These are phyloP conservation scores for Natator depressus DNA, from an alignment of 2,113 vertebrate species.

Conservation along the genomic window DNA sequence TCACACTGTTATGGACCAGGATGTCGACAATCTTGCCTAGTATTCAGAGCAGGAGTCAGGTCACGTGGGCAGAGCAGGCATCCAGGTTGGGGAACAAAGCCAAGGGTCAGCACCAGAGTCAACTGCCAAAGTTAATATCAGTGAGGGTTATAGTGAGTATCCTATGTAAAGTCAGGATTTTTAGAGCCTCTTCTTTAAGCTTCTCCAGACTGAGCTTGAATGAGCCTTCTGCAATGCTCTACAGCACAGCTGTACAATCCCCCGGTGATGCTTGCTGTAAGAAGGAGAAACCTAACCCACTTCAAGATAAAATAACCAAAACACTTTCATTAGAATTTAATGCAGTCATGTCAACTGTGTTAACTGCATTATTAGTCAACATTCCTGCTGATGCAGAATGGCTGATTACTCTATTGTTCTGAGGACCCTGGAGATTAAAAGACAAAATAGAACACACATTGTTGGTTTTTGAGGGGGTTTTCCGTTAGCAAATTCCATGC, in stretches of 20 bases:
- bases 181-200: background rate
- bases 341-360: rapidly evolving
- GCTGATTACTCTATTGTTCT: background rate
- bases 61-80: too few relatives aligned
- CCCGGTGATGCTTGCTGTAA: background rate
- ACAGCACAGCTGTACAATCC: background rate
- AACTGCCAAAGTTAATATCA: background rate
- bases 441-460: background rate
- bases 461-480: background rate
- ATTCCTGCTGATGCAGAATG: background rate
- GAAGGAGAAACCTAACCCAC: rapidly evolving
- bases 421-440: background rate
- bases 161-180: background rate
- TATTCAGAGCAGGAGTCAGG: too few relatives aligned
- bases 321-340: background rate
- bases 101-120: too few relatives aligned
- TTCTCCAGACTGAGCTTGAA: background rate
- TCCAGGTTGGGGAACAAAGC: too few relatives aligned
- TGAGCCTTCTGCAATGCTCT: background rate
- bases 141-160: background rate
- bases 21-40: too few relatives aligned
- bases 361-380: background rate
- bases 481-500: background rate
- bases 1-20: too few relatives aligned
- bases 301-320: background rate